These are phyloP conservation scores for Colostygia pectinataria DNA, from an alignment of 2,888 invertebrate species.

Conservation along the genomic window DNA sequence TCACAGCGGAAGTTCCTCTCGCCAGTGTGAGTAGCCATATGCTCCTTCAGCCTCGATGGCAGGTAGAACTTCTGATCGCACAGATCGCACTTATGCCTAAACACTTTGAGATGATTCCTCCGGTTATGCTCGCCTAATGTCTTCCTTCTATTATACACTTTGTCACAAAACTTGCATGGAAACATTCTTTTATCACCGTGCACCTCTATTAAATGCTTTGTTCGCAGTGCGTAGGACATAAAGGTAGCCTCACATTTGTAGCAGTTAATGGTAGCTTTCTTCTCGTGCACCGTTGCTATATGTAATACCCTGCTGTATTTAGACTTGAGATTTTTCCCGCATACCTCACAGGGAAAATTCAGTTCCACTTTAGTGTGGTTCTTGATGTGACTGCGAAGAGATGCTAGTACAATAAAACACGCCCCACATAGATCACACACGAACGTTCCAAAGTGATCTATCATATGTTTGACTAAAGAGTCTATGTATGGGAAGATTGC, in stretches of 20 bases:
- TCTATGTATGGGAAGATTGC: slow-evolving; percentile 65
- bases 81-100: slow-evolving; percentile 76
- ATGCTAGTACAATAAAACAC: slow-evolving; percentile 73
- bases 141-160: slow-evolving; percentile 68
- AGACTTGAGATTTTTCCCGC: slow-evolving; percentile 70
- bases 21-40: slow-evolving; percentile 71
- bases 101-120: slow-evolving; percentile 63
- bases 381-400: slow-evolving; percentile 65
- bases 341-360: slow-evolving; percentile 73
- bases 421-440: slow-evolving; percentile 73
- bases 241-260: slow-evolving; percentile 67
- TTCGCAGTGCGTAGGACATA: slow-evolving; percentile 62
- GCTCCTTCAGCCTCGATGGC: slow-evolving; percentile 68
- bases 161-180: slow-evolving; percentile 66
- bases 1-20: slow-evolving; percentile 72
- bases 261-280: slow-evolving; percentile 69
- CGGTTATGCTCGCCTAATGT: slow-evolving; percentile 68
- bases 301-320: slow-evolving; percentile 69
- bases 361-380: slow-evolving; percentile 66
- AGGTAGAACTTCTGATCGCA: slow-evolving; percentile 80
- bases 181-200: slow-evolving; percentile 65
- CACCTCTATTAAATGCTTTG: slow-evolving; percentile 65
- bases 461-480: slow-evolving; percentile 68
- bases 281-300: slow-evolving; percentile 60
- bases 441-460: slow-evolving; percentile 67